Evolutionary conservation across 2,113 vertebrate genomes (phyloP), one percentile per base, ranked within the genome.

Genomic region (Hyla sarda): DNA sequence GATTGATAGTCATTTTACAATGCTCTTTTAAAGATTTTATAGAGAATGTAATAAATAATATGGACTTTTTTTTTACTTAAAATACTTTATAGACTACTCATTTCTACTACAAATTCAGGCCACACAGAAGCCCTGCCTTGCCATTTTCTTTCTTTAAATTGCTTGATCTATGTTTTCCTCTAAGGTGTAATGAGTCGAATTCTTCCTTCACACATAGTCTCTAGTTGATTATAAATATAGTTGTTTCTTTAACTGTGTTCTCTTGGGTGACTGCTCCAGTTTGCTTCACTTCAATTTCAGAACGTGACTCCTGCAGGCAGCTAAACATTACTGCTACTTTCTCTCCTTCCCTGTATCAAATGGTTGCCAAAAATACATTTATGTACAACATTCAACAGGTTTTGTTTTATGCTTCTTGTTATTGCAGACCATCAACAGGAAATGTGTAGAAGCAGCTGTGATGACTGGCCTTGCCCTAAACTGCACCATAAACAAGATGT

Each of bases 391-490:
- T 25, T 41, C 25, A 28, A 58, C 23, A 6, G 37, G 5, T 71
- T 62, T 65, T 34, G 41, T 47, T 47, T 47, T 67, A 56, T 90
- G 88, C 91, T 89, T 90, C 8, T 2, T 92, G 83, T 93, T 89
- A 92, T 88, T 73, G 34, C 89, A 99, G 98, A 97, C 97, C 83
- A 94, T 99, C 88, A 99, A 99, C 92, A 97, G 92, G 89, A 95
- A 96, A 88, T 99, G 98, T 71, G 97, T 99, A 0, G 97, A 99
- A 93, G 98, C 97, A 8, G 97, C 97, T 0, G 97, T 99, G 87
- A 96, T 97, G 95, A 99, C 98, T 30, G 96, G 94, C 84, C 92
- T 99, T 90, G 97, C 97, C 21, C 96, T 99, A 85, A 95, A 95
- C 91, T 99, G 98, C 90, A 92, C 88, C 87, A 96, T 99, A 90